Conservation (phyloP, 2,113 vertebrate genomes). For the Syrrhaptes paradoxus region DNA sequence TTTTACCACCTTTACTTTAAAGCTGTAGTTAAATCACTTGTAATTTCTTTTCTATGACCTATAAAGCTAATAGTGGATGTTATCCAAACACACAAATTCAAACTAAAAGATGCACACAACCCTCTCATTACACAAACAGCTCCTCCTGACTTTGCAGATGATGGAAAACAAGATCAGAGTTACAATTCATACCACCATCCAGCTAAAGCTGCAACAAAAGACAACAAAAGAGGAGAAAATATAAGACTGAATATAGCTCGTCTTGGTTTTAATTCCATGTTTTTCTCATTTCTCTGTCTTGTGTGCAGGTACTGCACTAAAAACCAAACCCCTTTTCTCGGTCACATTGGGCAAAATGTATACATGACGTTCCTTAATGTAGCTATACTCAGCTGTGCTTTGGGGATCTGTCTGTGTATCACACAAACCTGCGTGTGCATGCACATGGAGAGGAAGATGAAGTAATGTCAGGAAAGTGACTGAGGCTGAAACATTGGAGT, state of each 20-base stretch:
- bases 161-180: not conserved
- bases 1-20: constrained; percentile 52
- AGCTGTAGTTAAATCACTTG: constrained; percentile 34
- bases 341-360: not conserved
- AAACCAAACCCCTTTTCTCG: not conserved
- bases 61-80: constrained; percentile 20
- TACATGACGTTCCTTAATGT: not conserved
- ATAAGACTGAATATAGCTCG: not conserved
- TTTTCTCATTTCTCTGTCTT: not conserved
- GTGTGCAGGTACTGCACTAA: not conserved
- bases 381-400: not conserved
- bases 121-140: not conserved
- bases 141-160: not conserved
- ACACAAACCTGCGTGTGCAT: not conserved
- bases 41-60: not conserved
- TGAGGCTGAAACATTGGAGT: not conserved
- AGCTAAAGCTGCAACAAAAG: not conserved
- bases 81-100: constrained; percentile 18
- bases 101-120: not conserved
- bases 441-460: not conserved
- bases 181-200: not conserved
- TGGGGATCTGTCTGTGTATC: not conserved
- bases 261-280: not conserved
- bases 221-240: not conserved
- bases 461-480: not conserved